phyloP scores from a whole-genome alignment of 2,888 invertebrate genomes.

The Eupeodes latifasciatus region DNA sequence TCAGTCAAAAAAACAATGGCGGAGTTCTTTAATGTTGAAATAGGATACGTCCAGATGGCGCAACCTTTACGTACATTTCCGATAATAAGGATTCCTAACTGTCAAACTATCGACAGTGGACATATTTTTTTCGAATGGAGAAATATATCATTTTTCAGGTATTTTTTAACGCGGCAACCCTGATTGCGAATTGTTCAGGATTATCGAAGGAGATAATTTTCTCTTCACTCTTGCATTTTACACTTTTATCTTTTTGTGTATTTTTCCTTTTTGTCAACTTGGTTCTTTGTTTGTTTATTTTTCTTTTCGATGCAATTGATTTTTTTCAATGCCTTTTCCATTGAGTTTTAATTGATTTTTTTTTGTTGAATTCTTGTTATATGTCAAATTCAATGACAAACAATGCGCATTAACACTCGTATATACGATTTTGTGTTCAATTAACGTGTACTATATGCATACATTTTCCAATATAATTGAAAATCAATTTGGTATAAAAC shows the following conservation, averaged over 20 bases:
- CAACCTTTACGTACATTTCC: too few species aligned
- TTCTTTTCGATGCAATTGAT: constrained; percentile 25
- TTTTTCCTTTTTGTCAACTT: constrained; percentile 7
- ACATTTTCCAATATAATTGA: constrained; percentile 37
- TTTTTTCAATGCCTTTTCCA: constrained; percentile 31
- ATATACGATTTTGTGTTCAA: constrained; percentile 9
- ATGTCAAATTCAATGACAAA: constrained; percentile 16
- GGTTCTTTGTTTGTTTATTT: background rate
- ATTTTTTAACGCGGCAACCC: background rate
- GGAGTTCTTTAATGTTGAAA: too few species aligned
- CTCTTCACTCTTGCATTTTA: background rate
- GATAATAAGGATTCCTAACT: too few species aligned
- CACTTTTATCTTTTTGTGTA: background rate
- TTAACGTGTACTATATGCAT: constrained; percentile 18
- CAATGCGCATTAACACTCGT: constrained; percentile 21
- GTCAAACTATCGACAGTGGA: too few species aligned
- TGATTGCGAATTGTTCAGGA: background rate
- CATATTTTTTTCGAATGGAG: too few species aligned
- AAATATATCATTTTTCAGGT: too few species aligned
- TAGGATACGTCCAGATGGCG: too few species aligned
- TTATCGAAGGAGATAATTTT: background rate
- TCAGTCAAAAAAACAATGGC: too few species aligned
- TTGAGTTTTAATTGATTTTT: constrained; percentile 10
- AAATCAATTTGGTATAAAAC: constrained; percentile 43
- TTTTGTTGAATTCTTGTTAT: background rate